Evolutionary conservation across 2,888 invertebrate genomes (phyloP), one percentile per base, ranked within the genome.

Genomic region (Drosophila mayaguana): DNA sequence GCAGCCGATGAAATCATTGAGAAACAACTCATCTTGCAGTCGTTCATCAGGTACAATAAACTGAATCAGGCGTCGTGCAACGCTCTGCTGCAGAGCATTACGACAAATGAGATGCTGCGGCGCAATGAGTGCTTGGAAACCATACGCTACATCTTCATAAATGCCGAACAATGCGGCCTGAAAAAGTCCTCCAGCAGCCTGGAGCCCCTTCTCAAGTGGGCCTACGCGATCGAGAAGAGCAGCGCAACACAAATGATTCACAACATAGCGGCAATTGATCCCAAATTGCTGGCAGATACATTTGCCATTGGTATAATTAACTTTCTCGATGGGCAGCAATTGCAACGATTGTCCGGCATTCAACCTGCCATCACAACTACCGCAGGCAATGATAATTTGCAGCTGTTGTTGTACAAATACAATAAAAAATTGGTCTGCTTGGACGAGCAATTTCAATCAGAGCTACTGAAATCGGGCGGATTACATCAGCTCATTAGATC

Each of bases 301-400:
- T 85, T 89, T 67, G 85, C 88, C 11, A 84, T 92, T 66, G 83
- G 90, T 32, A 91, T 92, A 12, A 91, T 91, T 18, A 92, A 92
- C 68, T 92, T 92, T 38, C 65, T 92, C 3, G 83, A 91, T 40
- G 81, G 85, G 11, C 22, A 63, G 9, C 78, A 78, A 28, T 20
- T 76, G 46, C 60, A 70, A 11, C 36, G 78, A 20, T 59, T 81
- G 2, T 7, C 7, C 25, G 32, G 2, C 34, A 18, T 5, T 0
- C 9, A 18, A 9, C 1, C 32, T 40, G 7, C 8, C 11, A 5
- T 20, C 4, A 2, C 50, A 25, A 42, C 50, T n/a, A 2, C 8
- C 34, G 12, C 34, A 1, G 9, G 57, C 7, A 32, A 28, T 8
- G 4, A 9, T 12, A 55, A 73, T 45, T 43, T 79, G 2, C 74